Evolutionary conservation across 1,140 invertebrate genomes (phyloP), one percentile per base, ranked within the genome.

Genomic region (Tetragonula clypearis): DNA sequence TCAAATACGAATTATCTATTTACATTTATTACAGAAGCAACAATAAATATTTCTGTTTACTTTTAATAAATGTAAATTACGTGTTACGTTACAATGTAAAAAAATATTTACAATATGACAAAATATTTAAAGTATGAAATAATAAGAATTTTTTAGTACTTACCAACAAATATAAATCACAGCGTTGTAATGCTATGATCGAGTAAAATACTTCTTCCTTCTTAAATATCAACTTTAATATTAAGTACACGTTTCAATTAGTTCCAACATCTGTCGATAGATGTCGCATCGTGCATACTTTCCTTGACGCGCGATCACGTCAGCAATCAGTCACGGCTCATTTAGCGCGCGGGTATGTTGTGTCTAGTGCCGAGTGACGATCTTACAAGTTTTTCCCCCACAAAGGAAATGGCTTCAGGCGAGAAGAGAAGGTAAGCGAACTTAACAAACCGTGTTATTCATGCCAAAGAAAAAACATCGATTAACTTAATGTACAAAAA

Each of bases 271-370:
- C 15, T 5, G 9, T 12, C 35, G 15, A 1, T 23, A 71, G 82
- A 71, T 84, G 82, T 53, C 75, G 55, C 21, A 11, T 0, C 35
- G 19, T 15, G 26, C 5, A 53, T n/a, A 0, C 4, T 65, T 56
- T 56, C 17, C 9, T 17, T 3, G 26, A 11, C 8, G 5, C 30
- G 35, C n/a, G 62, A 8, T n/a, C n/a, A n/a, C 19, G 6, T 12
- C 4, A 15, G 53, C 23, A 69, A 75, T 85, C 62, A 85, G 79
- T 75, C 41, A 69, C 55, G 55, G 71, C 55, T 85, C 84, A 73
- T 85, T 85, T 79, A 56, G 1, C 55, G 53, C 71, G 60, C 58
- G 73, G 35, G 14, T n/a, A 6, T 17, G 49, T 78, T 17, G 53
- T 26, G 55, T 1, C 26, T 23, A 4, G 30, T 68, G 53, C 53